Evolutionary conservation across 92 coral and sea anemone genomes (phyloP), one percentile per base, ranked within the genome.

Genomic region (Paragorgia papillata): DNA sequence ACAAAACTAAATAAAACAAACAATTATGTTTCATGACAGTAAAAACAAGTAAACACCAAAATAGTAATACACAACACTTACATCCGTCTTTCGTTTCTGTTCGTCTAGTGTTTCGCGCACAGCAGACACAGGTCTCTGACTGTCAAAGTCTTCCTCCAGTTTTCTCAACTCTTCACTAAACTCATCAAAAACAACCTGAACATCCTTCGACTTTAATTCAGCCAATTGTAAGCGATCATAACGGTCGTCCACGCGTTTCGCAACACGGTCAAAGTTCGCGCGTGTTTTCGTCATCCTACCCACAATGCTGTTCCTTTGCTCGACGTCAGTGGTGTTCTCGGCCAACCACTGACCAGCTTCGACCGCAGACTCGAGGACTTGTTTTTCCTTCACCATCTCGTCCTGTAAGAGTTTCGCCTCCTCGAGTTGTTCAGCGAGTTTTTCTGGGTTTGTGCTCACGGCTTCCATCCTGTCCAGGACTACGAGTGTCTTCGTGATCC

Each of bases 81-180:
- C 97, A 88, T 91, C 90, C 41, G 86, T 84, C 61, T 87, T 92
- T 10, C 98, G 90, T 66, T 94, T 92, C 66, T 94, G 98, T 48
- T 94, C 98, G 76, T 91, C 90, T 54, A 94, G 86, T 10, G 95
- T 91, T 39, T 91, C 94, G 18, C 85, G 82, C 32, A 94, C 90
- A 2, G 92, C 98, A 14, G 98, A 94, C 57, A 94, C 89, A 4
- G 98, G 97, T 29, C 98, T 81, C 88, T 91, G 88, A 32, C 97
- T 92, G 2, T 92, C 92, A 21, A 91, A 85, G 73, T 94, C 97
- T 65, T 91, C 97, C 75, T 94, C 98, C 80, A 94, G 85, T 35
- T 92, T 88, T 26, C 89, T 67, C 89, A 94, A 57, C 50, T 94
- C 95, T 53, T 94, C 91, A 69, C 80, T 48, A 68, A 94, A 94